Conservation (phyloP, 2,888 invertebrate species). For the Nomada lathburiana region DNA sequence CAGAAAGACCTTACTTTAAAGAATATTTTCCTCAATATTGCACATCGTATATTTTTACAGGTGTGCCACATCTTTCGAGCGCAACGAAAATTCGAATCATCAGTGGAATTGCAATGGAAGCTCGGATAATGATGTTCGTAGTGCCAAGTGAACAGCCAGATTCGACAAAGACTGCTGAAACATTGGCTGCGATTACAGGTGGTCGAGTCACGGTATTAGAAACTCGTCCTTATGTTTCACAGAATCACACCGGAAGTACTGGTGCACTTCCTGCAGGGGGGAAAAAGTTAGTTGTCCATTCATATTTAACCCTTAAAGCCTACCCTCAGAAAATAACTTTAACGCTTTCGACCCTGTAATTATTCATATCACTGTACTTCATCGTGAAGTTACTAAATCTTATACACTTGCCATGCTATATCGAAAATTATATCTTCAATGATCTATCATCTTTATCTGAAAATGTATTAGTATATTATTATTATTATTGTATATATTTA, state of each 20-base stretch:
- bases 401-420: too few relatives aligned
- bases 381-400: too few relatives aligned
- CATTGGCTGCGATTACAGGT: conserved; percentile 91
- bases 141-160: conserved; percentile 92
- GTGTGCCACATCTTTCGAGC: conserved; percentile 91
- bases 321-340: not conserved
- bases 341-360: too few relatives aligned
- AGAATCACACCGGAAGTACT: conserved; percentile 62
- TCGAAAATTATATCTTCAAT: too few relatives aligned
- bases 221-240: conserved; percentile 88
- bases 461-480: too few relatives aligned
- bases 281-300: conserved; percentile 73
- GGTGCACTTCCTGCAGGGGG: conserved; percentile 40
- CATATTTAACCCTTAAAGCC: not conserved
- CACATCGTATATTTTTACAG: conserved; percentile 72
- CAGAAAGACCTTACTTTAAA: too few relatives aligned
- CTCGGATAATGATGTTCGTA: conserved; percentile 92
- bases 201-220: conserved; percentile 91
- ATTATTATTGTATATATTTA: too few relatives aligned
- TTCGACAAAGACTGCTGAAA: conserved; percentile 90
- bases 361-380: too few relatives aligned
- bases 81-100: conserved; percentile 90
- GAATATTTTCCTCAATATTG: not conserved
- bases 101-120: conserved; percentile 88
- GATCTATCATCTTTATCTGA: too few relatives aligned